These are phyloP conservation scores for Oreonectes daqikongensis DNA, from an alignment of 2,797 vertebrate species.

Conservation along the genomic window DNA sequence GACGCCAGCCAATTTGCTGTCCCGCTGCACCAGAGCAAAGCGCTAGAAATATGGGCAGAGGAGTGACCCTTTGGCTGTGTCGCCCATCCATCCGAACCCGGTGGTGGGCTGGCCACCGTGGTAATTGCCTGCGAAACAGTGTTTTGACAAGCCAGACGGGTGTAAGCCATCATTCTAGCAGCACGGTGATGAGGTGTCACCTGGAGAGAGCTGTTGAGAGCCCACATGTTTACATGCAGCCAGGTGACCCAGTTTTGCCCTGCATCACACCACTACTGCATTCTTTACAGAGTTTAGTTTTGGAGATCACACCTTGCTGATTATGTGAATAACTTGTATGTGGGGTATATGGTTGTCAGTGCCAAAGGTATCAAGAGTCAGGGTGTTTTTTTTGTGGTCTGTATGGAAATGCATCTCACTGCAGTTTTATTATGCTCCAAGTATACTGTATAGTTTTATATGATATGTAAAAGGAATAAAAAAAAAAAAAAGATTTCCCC, in stretches of 20 bases:
- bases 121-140: constrained; percentile 82
- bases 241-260: constrained; percentile 59
- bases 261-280: constrained; percentile 54
- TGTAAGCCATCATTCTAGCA: constrained; percentile 76
- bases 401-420: neutral
- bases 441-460: too few relatives aligned
- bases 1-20: constrained; percentile 69
- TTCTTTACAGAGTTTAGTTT: constrained; percentile 33
- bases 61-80: constrained; percentile 71
- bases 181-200: constrained; percentile 75
- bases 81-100: constrained; percentile 76
- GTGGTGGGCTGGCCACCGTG: constrained; percentile 73
- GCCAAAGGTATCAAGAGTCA: neutral
- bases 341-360: constrained; percentile 18
- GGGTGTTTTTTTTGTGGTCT: neutral
- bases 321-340: constrained; percentile 13
- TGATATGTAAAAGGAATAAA: too few relatives aligned
- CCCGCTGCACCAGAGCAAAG: constrained; percentile 67
- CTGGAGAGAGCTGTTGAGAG: constrained; percentile 62
- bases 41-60: constrained; percentile 79
- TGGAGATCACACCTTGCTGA: constrained; percentile 28
- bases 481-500: constrained; percentile 47
- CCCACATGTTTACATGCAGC: constrained; percentile 61
- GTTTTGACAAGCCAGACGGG: constrained; percentile 76
- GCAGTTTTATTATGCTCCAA: neutral